These are phyloP conservation scores for Diorhabda sublineata DNA, from an alignment of 1,140 invertebrate genomes.

Conservation along the genomic window DNA sequence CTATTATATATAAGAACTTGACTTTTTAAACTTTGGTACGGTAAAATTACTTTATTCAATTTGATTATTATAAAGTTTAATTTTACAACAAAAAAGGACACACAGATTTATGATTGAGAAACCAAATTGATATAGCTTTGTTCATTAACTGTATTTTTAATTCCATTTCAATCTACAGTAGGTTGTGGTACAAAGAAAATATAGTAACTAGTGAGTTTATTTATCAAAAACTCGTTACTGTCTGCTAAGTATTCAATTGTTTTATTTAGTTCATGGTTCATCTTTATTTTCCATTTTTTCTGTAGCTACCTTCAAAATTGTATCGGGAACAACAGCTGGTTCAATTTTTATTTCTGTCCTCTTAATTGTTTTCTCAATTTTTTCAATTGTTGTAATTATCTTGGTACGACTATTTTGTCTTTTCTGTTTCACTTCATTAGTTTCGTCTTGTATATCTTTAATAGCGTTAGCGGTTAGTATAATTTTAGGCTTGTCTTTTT, in stretches of 20 bases:
- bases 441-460: conserved; percentile 21
- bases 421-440: conserved; percentile 2
- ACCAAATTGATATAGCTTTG: no score
- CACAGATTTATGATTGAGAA: no score
- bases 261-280: background rate
- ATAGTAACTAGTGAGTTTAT: conserved; percentile 6
- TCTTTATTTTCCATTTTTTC: background rate
- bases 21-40: no score
- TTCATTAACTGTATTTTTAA: no score
- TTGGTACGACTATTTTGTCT: background rate
- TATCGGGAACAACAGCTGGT: background rate
- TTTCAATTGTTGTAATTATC: background rate
- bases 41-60: no score
- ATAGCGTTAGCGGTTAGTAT: background rate
- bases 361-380: conserved; percentile 6
- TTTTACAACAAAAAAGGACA: no score
- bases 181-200: no score
- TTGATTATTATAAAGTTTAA: no score
- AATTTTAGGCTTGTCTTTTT: background rate
- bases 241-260: conserved; percentile 18
- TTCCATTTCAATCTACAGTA: no score
- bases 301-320: background rate
- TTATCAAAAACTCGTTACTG: conserved; percentile 19
- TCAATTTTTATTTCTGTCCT: background rate
- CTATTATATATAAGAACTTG: no score